Conservation (phyloP, 2,888 invertebrate genomes). For the Diaprepes abbreviatus region DNA sequence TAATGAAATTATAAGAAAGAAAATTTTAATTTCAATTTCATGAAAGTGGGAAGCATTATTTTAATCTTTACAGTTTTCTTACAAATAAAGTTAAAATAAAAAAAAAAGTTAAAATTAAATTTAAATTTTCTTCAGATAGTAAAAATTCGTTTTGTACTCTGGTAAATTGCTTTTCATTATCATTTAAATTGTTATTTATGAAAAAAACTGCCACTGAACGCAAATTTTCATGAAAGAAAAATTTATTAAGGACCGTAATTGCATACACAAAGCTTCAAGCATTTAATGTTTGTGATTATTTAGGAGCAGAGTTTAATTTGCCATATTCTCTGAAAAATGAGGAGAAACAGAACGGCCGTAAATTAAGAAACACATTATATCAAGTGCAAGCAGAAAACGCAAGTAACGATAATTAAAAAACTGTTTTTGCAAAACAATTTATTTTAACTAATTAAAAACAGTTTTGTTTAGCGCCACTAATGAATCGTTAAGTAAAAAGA, state of each 20-base stretch:
- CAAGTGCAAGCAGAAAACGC: conserved; percentile 42
- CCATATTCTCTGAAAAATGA: conserved; percentile 47
- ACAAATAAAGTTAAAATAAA: no score
- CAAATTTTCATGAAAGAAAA: conserved; percentile 7
- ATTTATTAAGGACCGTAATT: conserved; percentile 39
- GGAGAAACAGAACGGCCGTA: conserved; percentile 40
- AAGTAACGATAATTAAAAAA: conserved; percentile 47
- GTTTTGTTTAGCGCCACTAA: conserved; percentile 45
- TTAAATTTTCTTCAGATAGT: no score
- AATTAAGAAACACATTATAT: conserved; percentile 45
- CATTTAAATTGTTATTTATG: neutral
- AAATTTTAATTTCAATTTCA: no score
- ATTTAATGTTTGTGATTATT: conserved; percentile 41
- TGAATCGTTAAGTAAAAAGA: conserved; percentile 42
- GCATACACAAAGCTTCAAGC: conserved; percentile 41
- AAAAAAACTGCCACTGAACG: neutral
- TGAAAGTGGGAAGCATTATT: no score
- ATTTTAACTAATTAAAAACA: conserved; percentile 46
- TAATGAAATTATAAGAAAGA: no score
- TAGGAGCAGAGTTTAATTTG: conserved; percentile 41
- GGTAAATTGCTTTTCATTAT: conserved; percentile 15
- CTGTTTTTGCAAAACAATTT: conserved; percentile 46
- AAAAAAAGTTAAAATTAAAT: no score
- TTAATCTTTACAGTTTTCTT: no score
- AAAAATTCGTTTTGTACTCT: no score